A percentile compares a stretch with the other conserved stretches of the same genome.
These are phyloP conservation scores for Tamandua tetradactyla DNA, from an alignment of 2,797 vertebrate genomes.

Conservation along the genomic window DNA sequence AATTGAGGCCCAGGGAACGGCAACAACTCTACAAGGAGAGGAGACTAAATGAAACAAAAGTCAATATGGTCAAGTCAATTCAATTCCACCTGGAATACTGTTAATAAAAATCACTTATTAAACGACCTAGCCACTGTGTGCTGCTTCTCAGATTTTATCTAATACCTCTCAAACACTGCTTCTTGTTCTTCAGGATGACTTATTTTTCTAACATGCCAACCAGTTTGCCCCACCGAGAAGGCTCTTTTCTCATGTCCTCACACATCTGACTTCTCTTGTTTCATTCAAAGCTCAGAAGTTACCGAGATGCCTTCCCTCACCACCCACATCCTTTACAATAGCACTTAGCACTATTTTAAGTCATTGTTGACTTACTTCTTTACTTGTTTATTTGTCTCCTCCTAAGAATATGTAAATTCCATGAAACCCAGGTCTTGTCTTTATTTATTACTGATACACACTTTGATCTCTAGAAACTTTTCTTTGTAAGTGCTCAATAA, in stretches of 20 bases:
- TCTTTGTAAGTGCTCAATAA: not conserved
- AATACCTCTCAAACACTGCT: not conserved
- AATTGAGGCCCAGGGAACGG: not conserved
- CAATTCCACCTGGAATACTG: not conserved
- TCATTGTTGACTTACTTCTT: not conserved
- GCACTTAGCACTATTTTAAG: not conserved
- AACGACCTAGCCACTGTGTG: not conserved
- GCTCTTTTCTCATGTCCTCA: not conserved
- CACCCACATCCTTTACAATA: no score
- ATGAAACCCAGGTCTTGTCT: not conserved
- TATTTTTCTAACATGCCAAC: not conserved
- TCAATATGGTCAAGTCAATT: not conserved
- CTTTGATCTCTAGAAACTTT: not conserved
- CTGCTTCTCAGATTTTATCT: not conserved
- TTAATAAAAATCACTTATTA: not conserved
- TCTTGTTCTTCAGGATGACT: not conserved
- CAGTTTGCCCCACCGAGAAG: not conserved
- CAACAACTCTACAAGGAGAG: not conserved
- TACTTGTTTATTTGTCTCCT: not conserved
- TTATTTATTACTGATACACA: not conserved
- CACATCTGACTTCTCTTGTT: not conserved
- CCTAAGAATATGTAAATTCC: not conserved
- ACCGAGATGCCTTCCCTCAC: not conserved
- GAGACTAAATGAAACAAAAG: not conserved
- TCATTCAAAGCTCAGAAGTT: slow-evolving; percentile 18